Evolutionary conservation across 2,888 invertebrate genomes (phyloP), one percentile per base, ranked within the genome.

Genomic region (Laothoe populi): DNA sequence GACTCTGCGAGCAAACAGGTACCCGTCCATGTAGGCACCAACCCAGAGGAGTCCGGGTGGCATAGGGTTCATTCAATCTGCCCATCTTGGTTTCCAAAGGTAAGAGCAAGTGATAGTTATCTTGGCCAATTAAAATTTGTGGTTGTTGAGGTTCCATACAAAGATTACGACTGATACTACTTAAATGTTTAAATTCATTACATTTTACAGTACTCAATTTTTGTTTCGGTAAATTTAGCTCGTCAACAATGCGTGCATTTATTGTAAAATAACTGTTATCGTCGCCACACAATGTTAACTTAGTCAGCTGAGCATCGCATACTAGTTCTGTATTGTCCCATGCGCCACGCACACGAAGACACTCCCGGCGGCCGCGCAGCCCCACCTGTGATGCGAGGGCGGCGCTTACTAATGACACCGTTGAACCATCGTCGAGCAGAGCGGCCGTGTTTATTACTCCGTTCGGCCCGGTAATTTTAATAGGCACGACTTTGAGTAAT

Each of bases 111-210:
- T 74, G 13, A 45, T 70, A 72, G 66, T 77, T 75, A 59, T 75
- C 75, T 35, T 75, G 75, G 0, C 74, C 77, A 35, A 77, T 72
- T 26, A 75, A 62, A 5, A 75, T 45, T 64, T 76, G 69, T 0
- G 75, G 75, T 59, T 70, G 60, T 67, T 74, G 7, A 42, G 5
- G 44, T 7, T 5, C 44, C 19, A 19, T 16, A 21, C 10, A 45
- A 2, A 10, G 8, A 21, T 45, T 21, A 21, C 0, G 1, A 19
- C n/a, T 19, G n/a, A 21, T 21, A 7, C 21, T 45, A 21, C 3
- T 19, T 45, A 45, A 21, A 21, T 45, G 1, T 1, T 19, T 21
- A 21, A 8, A 21, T 1, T 7, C 8, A 2, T n/a, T 8, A 8
- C 1, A 21, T 21, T 21, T 2, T 1, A 45, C 10, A 8, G 19